Conservation (phyloP, 2,113 vertebrate species). For the Macroglossus sobrinus region DNA sequence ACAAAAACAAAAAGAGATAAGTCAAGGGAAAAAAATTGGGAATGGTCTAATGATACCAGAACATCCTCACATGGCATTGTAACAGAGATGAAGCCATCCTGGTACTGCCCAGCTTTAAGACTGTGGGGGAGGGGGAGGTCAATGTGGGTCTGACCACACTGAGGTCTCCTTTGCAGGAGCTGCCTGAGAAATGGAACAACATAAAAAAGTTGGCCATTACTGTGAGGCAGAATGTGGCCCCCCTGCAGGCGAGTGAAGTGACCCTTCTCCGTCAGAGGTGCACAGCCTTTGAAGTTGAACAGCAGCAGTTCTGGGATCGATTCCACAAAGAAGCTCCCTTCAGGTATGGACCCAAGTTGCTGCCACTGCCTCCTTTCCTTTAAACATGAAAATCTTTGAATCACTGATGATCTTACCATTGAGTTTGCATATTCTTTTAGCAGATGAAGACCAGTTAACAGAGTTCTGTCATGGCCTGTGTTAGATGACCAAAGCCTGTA, state of each 20-base stretch:
- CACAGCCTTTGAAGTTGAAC: conserved; percentile 85
- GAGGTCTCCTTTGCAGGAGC: conserved; percentile 81
- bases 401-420: neutral
- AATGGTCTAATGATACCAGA: fast-evolving
- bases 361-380: neutral
- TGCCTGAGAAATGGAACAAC: conserved; percentile 93
- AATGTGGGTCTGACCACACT: neutral
- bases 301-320: conserved; percentile 86
- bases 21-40: neutral
- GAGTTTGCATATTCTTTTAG: neutral
- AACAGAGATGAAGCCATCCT: fast-evolving
- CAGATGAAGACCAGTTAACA: fast-evolving
- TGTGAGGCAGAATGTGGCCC: conserved; percentile 91
- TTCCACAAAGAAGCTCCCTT: conserved; percentile 89
- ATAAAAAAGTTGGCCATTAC: conserved; percentile 87
- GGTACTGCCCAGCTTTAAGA: neutral
- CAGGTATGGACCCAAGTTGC: conserved; percentile 81
- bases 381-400: fast-evolving
- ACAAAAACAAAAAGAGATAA: neutral
- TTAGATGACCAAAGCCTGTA: neutral
- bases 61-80: fast-evolving
- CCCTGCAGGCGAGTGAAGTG: conserved; percentile 91
- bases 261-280: conserved; percentile 85
- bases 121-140: fast-evolving
- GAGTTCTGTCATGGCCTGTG: neutral